phyloP scores from a whole-genome alignment of 1,140 invertebrate genomes.

The Brachionus angularis region DNA sequence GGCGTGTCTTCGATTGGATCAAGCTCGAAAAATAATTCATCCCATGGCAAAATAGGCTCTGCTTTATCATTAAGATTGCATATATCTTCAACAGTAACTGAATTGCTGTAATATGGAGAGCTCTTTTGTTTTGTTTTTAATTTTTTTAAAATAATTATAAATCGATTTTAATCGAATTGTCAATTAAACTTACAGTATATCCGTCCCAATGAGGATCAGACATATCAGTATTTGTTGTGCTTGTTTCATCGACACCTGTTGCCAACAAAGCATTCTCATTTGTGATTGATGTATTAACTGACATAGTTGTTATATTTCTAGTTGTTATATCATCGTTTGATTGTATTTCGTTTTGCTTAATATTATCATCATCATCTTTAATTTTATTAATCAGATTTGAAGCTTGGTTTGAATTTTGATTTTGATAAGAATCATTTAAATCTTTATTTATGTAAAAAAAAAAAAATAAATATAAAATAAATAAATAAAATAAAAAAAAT shows the following conservation, averaged over 20 bases:
- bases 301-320: background rate
- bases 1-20: constrained; percentile 38
- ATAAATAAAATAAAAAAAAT: no score
- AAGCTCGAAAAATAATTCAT: constrained; percentile 38
- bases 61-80: constrained; percentile 20
- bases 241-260: constrained; percentile 15
- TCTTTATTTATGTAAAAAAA: no score
- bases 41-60: constrained; percentile 31
- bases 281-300: background rate
- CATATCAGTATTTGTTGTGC: constrained; percentile 37
- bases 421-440: no score
- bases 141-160: no score
- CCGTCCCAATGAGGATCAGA: constrained; percentile 43
- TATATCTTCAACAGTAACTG: constrained; percentile 6
- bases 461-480: no score
- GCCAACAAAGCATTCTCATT: background rate
- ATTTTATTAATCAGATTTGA: no score
- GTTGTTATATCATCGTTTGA: background rate
- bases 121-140: no score
- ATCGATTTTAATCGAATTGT: no score
- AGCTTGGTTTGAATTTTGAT: no score
- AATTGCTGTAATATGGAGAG: constrained; percentile 38
- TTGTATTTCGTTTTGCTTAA: no score
- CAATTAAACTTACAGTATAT: constrained; percentile 33
- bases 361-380: no score